These are phyloP conservation scores for Drosophila mimica DNA, from an alignment of 2,888 invertebrate species.

Conservation along the genomic window DNA sequence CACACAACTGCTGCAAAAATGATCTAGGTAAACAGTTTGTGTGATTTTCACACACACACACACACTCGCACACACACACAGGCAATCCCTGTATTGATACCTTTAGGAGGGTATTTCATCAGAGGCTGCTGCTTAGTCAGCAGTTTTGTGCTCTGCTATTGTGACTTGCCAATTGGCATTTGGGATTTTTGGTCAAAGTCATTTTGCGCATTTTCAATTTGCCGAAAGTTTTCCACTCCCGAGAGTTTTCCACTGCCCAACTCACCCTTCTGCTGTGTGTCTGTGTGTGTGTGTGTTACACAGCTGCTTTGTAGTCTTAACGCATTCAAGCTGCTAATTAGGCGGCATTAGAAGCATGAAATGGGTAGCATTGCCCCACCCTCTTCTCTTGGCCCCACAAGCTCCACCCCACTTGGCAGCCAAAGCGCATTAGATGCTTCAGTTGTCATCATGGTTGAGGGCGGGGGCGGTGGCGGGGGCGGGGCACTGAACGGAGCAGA, in stretches of 20 bases:
- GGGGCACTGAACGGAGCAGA: background rate
- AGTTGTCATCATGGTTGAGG: conserved; percentile 42
- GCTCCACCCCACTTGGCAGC: conserved; percentile 4
- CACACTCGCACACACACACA: background rate
- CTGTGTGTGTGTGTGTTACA: conserved; percentile 26
- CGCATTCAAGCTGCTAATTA: conserved; percentile 79
- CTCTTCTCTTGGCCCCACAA: background rate
- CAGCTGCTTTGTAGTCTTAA: conserved; percentile 77
- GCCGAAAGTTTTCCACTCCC: conserved; percentile 68
- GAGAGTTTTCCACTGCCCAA: conserved; percentile 41
- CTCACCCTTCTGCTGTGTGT: conserved; percentile 1
- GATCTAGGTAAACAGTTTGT: conserved; percentile 62
- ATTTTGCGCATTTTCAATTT: conserved; percentile 79
- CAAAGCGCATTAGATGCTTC: conserved; percentile 77
- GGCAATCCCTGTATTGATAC: conserved; percentile 43
- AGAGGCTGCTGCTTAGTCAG: conserved; percentile 55
- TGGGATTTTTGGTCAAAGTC: conserved; percentile 77
- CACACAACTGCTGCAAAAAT: conserved; percentile 35
- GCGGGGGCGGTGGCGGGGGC: too few relatives aligned
- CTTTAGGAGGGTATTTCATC: conserved; percentile 55
- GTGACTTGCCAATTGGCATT: conserved; percentile 79
- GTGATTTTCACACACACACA: conserved; percentile 49
- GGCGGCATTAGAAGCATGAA: conserved; percentile 73
- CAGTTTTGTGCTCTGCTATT: conserved; percentile 46
- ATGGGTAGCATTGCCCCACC: conserved; percentile 21